Conservation (phyloP, 2,797 vertebrate genomes). For the Schizothorax lantsangensis region DNA sequence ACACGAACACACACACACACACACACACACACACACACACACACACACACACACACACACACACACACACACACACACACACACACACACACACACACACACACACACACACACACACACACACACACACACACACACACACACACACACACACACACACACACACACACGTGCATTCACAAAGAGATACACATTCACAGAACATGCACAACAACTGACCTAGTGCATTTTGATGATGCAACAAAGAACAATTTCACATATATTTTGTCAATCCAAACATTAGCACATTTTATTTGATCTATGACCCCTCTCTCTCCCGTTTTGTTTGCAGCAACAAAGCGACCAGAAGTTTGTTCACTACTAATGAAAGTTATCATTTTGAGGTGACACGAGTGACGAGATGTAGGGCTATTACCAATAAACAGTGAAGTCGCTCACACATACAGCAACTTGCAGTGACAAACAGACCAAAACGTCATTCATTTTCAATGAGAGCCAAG, state of each 20-base stretch:
- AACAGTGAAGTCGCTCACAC: background rate
- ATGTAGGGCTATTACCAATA: background rate
- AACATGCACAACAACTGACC: background rate
- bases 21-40: too few relatives aligned
- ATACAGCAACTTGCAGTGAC: background rate
- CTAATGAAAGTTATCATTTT: background rate
- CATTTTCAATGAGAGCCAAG: background rate
- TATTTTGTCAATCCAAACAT: background rate
- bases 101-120: too few relatives aligned
- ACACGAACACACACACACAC: too few relatives aligned
- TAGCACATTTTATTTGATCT: background rate
- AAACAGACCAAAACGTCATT: background rate
- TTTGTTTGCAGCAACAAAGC: background rate
- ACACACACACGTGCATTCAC: too few relatives aligned
- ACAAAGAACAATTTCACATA: background rate
- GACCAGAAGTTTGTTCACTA: background rate
- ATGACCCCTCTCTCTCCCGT: background rate
- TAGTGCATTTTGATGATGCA: conserved; percentile 13
- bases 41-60: too few relatives aligned
- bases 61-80: too few relatives aligned
- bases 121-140: too few relatives aligned
- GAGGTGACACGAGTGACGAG: background rate
- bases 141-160: too few relatives aligned
- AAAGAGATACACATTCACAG: background rate
- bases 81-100: too few relatives aligned